Evolutionary conservation across 2,797 vertebrate species (phyloP), one percentile per base, ranked within the genome.

Genomic region (Clarias pachynema): DNA sequence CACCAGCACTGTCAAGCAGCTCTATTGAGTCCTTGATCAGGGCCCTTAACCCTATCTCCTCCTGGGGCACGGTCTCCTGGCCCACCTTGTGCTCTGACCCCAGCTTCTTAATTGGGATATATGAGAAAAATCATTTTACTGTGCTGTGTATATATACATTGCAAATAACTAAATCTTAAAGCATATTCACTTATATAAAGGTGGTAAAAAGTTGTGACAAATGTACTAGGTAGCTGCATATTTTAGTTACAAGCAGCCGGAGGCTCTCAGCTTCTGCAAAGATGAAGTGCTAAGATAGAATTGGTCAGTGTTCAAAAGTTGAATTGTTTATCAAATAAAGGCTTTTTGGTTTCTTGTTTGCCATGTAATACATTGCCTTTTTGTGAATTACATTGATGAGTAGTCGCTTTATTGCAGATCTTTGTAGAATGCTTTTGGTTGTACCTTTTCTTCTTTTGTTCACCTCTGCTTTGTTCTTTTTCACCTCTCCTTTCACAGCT

Each of bases 401-500:
- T 59, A 40, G 75, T 78, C 24, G 20, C 29, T 77, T 16, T 16
- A 9, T 56, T 56, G n/a, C 37, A 20, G 44, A 59, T 14, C 26
- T 14, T 60, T n/a, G 34, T 2, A 40, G 40, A 18, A 26, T 18
- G 1, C 3, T 31, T 49, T 63, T 80, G 24, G 7, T 29, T 49
- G 78, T 65, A 7, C n/a, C n/a, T 65, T 22, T 44, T 44, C 49
- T 53, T 53, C 49, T 53, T 53, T 49, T 49, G 24, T 44, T 79
- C 15, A 63, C 60, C 34, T 65, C 24, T 78, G 20, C 15, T 16
- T 60, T 78, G 63, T 78, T 70, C 69, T n/a, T 66, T 70, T 82
- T 83, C 22, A 73, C 84, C 80, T 87, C 85, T 89, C 92, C 93
- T 31, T 84, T 84, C 44, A 29, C 84, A 99, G 98, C 95, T 99